Evolutionary conservation across 1,140 invertebrate species (phyloP).

Genomic region (Drosophila punjabiensis): DNA sequence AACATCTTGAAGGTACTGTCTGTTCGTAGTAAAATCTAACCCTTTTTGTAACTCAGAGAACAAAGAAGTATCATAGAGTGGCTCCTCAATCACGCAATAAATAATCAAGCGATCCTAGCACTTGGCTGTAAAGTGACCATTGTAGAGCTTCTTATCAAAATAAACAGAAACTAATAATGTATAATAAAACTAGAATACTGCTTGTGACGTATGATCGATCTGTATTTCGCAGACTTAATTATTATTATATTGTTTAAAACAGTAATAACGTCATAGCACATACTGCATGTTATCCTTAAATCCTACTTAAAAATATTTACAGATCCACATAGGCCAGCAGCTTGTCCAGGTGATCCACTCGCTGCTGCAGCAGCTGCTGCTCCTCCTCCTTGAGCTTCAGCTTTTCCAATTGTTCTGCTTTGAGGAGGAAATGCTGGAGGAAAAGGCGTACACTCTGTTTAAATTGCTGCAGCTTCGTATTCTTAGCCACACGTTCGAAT

Average conservation of each 20-base stretch:
- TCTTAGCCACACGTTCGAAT: conserved; percentile 88
- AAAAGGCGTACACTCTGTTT: conserved; percentile 91
- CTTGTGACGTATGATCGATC: background rate
- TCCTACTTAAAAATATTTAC: conserved; percentile 41
- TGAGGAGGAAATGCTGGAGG: conserved; percentile 90
- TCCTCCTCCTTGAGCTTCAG: conserved; percentile 85
- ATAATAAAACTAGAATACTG: background rate
- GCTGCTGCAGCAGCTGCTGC: conserved; percentile 85
- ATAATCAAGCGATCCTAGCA: background rate
- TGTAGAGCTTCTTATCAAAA: background rate
- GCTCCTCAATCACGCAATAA: background rate
- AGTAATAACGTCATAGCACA: background rate
- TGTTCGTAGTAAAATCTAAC: background rate
- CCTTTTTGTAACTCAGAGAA: background rate
- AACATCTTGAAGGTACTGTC: conserved; percentile 2
- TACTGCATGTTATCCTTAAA: background rate
- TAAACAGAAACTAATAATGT: background rate
- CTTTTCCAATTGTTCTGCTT: conserved; percentile 86
- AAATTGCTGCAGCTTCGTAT: conserved; percentile 89
- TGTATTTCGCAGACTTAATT: background rate
- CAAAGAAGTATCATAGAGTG: background rate
- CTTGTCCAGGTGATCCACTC: conserved; percentile 86
- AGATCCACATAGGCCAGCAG: conserved; percentile 85
- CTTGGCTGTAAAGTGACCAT: background rate
- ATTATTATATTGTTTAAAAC: background rate